Evolutionary conservation across 2,113 vertebrate genomes (phyloP).

Genomic region (Notarius lentiginosus): DNA sequence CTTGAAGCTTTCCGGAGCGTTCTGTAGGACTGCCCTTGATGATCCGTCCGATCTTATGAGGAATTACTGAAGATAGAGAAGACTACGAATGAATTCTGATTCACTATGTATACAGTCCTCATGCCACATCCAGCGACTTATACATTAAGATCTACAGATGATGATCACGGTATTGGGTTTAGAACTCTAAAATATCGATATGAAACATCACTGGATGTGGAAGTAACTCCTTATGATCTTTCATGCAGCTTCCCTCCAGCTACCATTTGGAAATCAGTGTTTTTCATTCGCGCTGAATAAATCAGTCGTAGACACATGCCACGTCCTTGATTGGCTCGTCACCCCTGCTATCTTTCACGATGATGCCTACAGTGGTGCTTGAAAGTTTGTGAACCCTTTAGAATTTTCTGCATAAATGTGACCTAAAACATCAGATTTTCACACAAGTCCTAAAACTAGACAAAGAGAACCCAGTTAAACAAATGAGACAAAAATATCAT

Average conservation of each 20-base stretch:
- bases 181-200: background rate
- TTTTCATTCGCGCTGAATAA: background rate
- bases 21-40: slow-evolving; percentile 95
- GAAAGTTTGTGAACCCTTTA: too few relatives aligned
- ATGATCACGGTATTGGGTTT: background rate
- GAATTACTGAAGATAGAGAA: slow-evolving; percentile 81
- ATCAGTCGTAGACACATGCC: background rate
- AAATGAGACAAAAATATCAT: too few relatives aligned
- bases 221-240: background rate
- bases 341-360: background rate
- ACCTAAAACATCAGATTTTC: too few relatives aligned
- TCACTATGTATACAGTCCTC: background rate
- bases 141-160: background rate
- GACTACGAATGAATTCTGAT: background rate
- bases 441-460: too few relatives aligned
- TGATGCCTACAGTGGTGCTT: too few relatives aligned
- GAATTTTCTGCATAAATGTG: too few relatives aligned
- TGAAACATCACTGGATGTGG: background rate
- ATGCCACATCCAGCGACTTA: background rate
- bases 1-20: slow-evolving; percentile 86
- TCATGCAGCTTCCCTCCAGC: background rate
- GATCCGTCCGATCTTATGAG: slow-evolving; percentile 96
- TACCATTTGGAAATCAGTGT: background rate
- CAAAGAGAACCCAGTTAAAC: too few relatives aligned
- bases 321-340: background rate